Evolutionary conservation across 2,888 invertebrate species (phyloP).

Genomic region (Synergus itoensis): DNA sequence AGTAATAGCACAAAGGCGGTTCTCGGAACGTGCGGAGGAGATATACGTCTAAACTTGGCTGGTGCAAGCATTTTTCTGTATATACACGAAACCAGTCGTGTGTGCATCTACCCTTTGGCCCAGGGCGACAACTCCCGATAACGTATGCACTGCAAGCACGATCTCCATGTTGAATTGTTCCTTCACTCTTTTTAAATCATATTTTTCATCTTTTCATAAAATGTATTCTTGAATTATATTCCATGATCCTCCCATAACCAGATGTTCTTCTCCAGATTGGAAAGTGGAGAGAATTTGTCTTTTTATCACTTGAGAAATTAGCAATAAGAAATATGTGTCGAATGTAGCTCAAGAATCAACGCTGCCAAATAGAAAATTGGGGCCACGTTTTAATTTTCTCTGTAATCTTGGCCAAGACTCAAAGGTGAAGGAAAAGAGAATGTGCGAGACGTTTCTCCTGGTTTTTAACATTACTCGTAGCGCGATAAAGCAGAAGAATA

Average conservation of each 20-base stretch:
- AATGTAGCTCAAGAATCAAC: neutral
- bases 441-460: neutral
- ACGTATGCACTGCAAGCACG: constrained; percentile 58
- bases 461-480: constrained; percentile 29
- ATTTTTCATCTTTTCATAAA: neutral
- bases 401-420: constrained; percentile 19
- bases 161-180: constrained; percentile 62
- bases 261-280: neutral
- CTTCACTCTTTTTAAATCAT: constrained; percentile 31
- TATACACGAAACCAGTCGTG: constrained; percentile 16
- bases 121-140: constrained; percentile 62
- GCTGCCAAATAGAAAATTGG: constrained; percentile 34
- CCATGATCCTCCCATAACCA: neutral
- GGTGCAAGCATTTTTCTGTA: constrained; percentile 21
- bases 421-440: constrained; percentile 11
- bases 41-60: constrained; percentile 28
- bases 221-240: neutral
- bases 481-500: constrained; percentile 39
- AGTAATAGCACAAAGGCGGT: constrained; percentile 59
- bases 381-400: constrained; percentile 27
- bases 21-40: constrained; percentile 40
- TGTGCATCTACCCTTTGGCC: constrained; percentile 53
- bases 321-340: constrained; percentile 9
- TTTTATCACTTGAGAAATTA: constrained; percentile 46
- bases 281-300: neutral